Evolutionary conservation across 2,888 invertebrate genomes (phyloP), one percentile per base, ranked within the genome.

Genomic region (Scaptomyza polygonia): DNA sequence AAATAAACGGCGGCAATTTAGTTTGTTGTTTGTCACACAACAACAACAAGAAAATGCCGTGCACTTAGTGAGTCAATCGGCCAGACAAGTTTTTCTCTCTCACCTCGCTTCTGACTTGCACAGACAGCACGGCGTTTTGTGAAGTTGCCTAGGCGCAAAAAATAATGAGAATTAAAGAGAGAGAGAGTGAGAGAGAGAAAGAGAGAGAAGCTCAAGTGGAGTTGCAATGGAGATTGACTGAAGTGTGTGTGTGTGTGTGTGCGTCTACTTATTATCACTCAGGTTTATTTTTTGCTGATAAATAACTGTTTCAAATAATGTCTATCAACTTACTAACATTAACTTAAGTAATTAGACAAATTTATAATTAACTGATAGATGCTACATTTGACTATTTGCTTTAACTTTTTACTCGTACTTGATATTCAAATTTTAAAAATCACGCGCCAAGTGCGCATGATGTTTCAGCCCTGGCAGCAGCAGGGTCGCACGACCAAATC

Each of bases 111-210:
- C 29, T 56, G 52, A 56, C 21, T 59, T 34, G 43, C 34, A 44
- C 67, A 79, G 79, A 79, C 79, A 51, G 59, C 49, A 30, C 59
- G 79, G 77, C 67, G 42, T 63, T 67, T 44, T 54, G 21, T 47
- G 40, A 25, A 36, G 27, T 58, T 21, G 39, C 9, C 8, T 1
- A 39, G 9, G 14, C 21, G 36, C 6, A 32, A n/a, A n/a, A n/a
- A n/a, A n/a, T n/a, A n/a, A n/a, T n/a, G n/a, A n/a, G n/a, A n/a
- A n/a, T n/a, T n/a, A n/a, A n/a, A 30, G 16, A 29, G 32, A 6
- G 25, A 5, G 25, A 3, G 21, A 21, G 21, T 21, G 21, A 21
- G 43, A 40, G 25, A 9, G 40, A 7, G 21, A 21, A 7, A 16
- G 30, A 8, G 14, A 16, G n/a, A 29, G 5, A 52, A 55, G 53